A percentile compares a stretch with the other conserved stretches of the same genome.
Conservation (phyloP, 1,140 invertebrate genomes). For the Euborellia annulipes region DNA sequence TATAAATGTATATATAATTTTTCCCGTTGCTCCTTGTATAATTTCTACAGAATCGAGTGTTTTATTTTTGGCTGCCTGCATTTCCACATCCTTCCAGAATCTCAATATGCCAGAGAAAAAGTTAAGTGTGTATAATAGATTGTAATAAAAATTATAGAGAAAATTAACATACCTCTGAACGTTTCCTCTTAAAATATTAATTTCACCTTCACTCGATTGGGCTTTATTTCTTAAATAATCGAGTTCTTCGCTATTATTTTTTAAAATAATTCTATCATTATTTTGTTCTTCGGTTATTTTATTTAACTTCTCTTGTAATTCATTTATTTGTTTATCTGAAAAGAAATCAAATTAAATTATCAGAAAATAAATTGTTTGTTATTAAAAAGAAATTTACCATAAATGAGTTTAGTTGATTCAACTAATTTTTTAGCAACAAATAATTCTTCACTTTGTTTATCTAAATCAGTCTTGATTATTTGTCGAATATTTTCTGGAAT, state of each 20-base stretch:
- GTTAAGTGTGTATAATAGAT: background rate
- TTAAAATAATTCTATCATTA: conserved; percentile 40
- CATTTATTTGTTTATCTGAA: conserved; percentile 39
- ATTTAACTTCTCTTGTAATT: conserved; percentile 23
- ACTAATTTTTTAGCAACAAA: conserved; percentile 50
- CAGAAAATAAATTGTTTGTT: conserved; percentile 6
- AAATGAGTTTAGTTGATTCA: conserved; percentile 39
- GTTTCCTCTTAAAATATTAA: conserved; percentile 42
- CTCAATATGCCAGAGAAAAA: background rate
- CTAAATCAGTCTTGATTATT: conserved; percentile 45
- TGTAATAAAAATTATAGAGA: too few species aligned
- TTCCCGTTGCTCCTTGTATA: conserved; percentile 25
- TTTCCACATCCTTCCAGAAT: background rate
- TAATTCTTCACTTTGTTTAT: conserved; percentile 46
- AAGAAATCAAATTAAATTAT: conserved; percentile 8
- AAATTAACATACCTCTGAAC: conserved; percentile 27
- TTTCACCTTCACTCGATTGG: conserved; percentile 38
- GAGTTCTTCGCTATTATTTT: conserved; percentile 43
- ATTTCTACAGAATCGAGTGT: conserved; percentile 25
- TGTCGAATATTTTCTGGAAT: conserved; percentile 29
- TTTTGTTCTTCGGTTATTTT: conserved; percentile 31
- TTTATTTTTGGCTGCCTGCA: background rate
- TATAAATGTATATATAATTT: too few species aligned
- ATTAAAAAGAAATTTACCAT: conserved; percentile 31
- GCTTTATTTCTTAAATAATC: conserved; percentile 43